These are phyloP conservation scores for Clarias platycephalus DNA, from an alignment of 2,797 vertebrate species.

Conservation along the genomic window DNA sequence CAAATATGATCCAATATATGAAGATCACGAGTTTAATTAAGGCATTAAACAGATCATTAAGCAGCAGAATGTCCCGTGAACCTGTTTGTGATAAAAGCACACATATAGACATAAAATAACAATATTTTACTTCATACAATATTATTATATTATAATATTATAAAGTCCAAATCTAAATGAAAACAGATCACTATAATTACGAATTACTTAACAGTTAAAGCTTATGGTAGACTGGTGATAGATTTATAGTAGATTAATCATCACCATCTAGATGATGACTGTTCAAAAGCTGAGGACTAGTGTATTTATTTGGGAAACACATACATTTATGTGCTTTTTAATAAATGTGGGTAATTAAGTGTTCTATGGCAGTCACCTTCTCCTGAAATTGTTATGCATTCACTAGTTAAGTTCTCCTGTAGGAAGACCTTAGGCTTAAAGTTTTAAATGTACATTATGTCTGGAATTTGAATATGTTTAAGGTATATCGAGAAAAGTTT, in stretches of 20 bases:
- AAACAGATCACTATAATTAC: neutral
- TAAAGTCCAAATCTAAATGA: neutral
- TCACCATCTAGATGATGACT: neutral
- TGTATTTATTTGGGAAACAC: neutral
- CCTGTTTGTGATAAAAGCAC: neutral
- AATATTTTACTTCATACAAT: neutral
- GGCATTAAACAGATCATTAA: slow-evolving; percentile 5
- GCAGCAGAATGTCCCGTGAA: too few species aligned
- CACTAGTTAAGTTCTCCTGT: neutral
- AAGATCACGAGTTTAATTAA: neutral
- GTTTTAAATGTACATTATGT: neutral
- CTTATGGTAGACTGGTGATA: too few species aligned
- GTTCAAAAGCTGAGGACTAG: neutral
- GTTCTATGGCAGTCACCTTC: neutral
- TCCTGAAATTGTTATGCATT: neutral
- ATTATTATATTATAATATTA: neutral
- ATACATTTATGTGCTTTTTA: neutral
- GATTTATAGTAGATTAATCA: neutral
- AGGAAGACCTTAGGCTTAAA: neutral
- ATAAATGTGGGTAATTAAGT: neutral
- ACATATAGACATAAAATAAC: neutral
- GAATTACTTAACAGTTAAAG: neutral
- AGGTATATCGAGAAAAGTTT: neutral
- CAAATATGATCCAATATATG: slow-evolving; percentile 8
- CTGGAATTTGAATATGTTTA: neutral